Evolutionary conservation across 2,888 invertebrate genomes (phyloP).

Genomic region (Tetragnatha montana): DNA sequence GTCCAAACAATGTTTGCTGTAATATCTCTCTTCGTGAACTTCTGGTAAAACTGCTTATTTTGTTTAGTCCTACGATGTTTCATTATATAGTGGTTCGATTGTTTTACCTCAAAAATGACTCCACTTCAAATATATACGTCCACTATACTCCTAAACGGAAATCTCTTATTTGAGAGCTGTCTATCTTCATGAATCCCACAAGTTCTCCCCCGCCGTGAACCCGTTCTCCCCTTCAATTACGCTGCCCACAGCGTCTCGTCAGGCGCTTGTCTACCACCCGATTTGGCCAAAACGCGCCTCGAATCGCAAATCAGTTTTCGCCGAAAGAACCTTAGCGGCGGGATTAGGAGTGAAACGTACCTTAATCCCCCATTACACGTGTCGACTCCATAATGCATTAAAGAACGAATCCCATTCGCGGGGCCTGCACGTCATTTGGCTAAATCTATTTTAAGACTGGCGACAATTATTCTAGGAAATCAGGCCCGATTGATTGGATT

Average conservation of each 20-base stretch:
- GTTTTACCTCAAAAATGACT: no score
- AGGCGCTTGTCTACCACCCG: constrained; percentile 20
- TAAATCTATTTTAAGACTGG: neutral
- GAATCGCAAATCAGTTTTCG: constrained; percentile 15
- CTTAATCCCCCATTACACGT: neutral
- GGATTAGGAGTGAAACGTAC: neutral
- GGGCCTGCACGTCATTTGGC: neutral
- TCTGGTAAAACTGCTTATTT: no score
- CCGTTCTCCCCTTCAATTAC: neutral
- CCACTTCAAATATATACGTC: no score
- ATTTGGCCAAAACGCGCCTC: constrained; percentile 17
- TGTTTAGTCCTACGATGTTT: no score
- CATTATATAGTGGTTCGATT: no score
- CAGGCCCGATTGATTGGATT: neutral
- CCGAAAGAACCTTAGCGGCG: constrained; percentile 7
- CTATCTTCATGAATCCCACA: no score
- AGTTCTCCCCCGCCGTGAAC: neutral
- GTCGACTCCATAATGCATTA: neutral
- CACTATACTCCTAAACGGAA: no score
- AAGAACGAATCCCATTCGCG: neutral
- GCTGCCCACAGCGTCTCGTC: neutral
- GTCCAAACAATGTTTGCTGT: no score
- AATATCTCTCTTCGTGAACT: no score
- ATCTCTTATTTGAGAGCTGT: no score
- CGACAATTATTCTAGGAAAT: neutral